These are phyloP conservation scores for Nyctibius grandis DNA, from an alignment of 2,797 vertebrate species.

Conservation along the genomic window DNA sequence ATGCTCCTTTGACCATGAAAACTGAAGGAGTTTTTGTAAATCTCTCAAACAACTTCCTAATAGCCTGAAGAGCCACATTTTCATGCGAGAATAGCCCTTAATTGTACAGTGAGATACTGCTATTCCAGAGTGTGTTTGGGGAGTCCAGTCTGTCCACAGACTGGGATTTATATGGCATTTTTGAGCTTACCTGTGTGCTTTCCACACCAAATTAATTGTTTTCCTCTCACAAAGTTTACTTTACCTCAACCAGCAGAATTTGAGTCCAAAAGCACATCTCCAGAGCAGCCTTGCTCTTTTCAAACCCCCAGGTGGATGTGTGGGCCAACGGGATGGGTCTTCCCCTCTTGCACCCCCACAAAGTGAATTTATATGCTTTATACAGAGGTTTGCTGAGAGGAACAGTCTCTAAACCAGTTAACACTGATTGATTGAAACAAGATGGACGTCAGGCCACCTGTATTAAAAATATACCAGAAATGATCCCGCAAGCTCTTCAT, in stretches of 20 bases:
- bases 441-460: not conserved
- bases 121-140: not conserved
- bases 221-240: not conserved
- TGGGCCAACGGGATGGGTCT: accelerated
- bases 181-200: not conserved
- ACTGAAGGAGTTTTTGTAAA: not conserved
- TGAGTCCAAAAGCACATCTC: not conserved
- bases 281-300: not conserved
- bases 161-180: not conserved
- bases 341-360: not conserved
- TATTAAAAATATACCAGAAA: not conserved
- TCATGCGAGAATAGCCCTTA: not conserved
- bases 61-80: not conserved
- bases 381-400: not conserved
- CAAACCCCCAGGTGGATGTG: not conserved
- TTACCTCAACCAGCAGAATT: not conserved
- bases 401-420: not conserved
- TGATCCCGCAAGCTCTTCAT: not conserved
- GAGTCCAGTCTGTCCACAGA: not conserved
- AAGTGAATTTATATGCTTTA: not conserved
- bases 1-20: conserved; percentile 14
- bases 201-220: not conserved
- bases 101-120: not conserved
- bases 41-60: not conserved
- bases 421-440: not conserved